phyloP scores from a whole-genome alignment of 92 coral and sea anemone genomes.

The Anthopleura xanthogrammica region DNA sequence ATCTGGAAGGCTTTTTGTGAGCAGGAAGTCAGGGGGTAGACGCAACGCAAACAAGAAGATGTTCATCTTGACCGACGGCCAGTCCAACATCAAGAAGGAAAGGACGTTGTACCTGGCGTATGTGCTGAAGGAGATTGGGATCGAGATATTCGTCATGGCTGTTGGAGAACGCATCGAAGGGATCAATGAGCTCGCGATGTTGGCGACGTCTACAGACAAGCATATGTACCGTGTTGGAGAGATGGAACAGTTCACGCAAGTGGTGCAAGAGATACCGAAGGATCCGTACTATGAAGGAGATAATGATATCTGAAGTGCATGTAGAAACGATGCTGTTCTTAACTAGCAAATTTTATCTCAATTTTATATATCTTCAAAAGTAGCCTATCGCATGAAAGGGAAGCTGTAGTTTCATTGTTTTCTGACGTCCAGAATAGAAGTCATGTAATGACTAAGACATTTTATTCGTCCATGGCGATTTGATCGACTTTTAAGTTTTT shows the following conservation, averaged over 20 bases:
- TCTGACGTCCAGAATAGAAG: neutral
- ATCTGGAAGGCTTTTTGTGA: conserved; percentile 38
- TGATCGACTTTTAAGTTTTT: too few species aligned
- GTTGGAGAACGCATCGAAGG: conserved; percentile 61
- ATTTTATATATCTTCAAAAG: neutral
- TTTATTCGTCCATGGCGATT: too few species aligned
- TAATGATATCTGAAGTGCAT: neutral
- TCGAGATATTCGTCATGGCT: conserved; percentile 67
- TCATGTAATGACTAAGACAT: too few species aligned
- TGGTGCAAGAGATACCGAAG: conserved; percentile 57
- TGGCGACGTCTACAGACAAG: conserved; percentile 66
- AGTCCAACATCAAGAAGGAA: conserved; percentile 46
- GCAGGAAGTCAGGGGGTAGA: conserved; percentile 45
- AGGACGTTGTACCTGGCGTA: conserved; percentile 36
- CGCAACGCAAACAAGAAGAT: conserved; percentile 50
- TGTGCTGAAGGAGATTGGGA: conserved; percentile 44
- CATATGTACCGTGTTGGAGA: conserved; percentile 66
- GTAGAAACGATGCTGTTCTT: neutral
- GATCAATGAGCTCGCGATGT: conserved; percentile 61
- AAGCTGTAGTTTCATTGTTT: neutral
- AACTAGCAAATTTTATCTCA: neutral
- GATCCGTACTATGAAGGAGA: conserved; percentile 7
- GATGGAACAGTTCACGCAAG: conserved; percentile 35
- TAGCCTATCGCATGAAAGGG: neutral
- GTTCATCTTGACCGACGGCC: conserved; percentile 74